These are phyloP conservation scores for Luperina testacea DNA, from an alignment of 2,888 invertebrate species.

Conservation along the genomic window DNA sequence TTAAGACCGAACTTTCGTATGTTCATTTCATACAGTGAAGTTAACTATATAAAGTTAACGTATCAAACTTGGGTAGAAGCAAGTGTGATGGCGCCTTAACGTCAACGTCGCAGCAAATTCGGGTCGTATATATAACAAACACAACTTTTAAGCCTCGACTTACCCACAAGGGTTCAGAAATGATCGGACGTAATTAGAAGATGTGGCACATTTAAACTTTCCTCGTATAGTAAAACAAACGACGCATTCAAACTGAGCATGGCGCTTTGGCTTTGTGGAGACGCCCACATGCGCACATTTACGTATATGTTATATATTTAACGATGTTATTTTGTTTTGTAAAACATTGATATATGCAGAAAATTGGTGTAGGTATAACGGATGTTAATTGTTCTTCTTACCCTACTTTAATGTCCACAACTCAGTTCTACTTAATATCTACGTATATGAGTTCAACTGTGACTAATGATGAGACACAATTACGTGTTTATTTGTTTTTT, in stretches of 20 bases:
- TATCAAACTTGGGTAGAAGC: conserved; percentile 42
- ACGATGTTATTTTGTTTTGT: conserved; percentile 31
- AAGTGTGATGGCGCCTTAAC: conserved; percentile 54
- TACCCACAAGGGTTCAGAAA: conserved; percentile 62
- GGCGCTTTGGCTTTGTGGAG: conserved; percentile 45
- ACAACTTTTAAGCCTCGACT: conserved; percentile 60
- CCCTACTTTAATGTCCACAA: not conserved
- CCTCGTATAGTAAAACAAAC: conserved; percentile 65
- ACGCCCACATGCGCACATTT: conserved; percentile 18
- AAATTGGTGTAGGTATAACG: not conserved
- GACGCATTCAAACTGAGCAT: conserved; percentile 51
- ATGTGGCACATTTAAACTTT: conserved; percentile 65
- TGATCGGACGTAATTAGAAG: conserved; percentile 67
- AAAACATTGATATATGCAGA: not conserved
- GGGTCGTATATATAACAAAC: conserved; percentile 57
- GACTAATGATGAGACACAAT: no score
- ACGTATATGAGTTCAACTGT: no score
- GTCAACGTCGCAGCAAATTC: conserved; percentile 55
- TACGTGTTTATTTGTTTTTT: no score
- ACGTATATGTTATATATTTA: conserved; percentile 4
- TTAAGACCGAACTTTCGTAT: conserved; percentile 33
- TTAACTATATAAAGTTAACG: conserved; percentile 48
- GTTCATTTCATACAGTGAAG: conserved; percentile 43
- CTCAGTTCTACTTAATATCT: not conserved
- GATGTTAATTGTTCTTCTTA: conserved; percentile 1